A percentile compares a stretch with the other conserved stretches of the same genome.
Conservation (phyloP, 1,140 invertebrate species). For the Sitophilus oryzae region DNA sequence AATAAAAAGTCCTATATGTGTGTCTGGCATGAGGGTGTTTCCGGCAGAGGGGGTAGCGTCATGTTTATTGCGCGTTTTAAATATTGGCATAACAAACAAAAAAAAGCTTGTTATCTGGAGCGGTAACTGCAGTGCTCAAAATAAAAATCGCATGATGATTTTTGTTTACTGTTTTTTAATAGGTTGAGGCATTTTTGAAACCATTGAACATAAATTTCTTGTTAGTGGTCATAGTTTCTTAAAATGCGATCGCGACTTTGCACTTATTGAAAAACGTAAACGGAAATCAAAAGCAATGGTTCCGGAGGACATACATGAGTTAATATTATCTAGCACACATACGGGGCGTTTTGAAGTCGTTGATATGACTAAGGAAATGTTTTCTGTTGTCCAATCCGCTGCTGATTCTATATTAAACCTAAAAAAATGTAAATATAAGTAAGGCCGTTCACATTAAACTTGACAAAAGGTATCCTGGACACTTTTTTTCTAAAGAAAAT, state of each 20-base stretch:
- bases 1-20: slow-evolving; percentile 9
- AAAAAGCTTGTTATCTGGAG: not conserved
- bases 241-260: slow-evolving; percentile 10
- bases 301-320: too few relatives aligned
- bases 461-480: too few relatives aligned
- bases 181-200: not conserved
- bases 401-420: too few relatives aligned
- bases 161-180: slow-evolving; percentile 4
- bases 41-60: slow-evolving; percentile 10
- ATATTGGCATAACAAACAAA: not conserved
- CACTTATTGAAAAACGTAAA: slow-evolving; percentile 11
- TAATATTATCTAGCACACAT: too few relatives aligned
- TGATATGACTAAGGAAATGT: too few relatives aligned
- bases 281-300: not conserved
- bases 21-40: slow-evolving; percentile 8
- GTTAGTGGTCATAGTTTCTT: slow-evolving; percentile 7
- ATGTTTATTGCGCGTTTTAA: not conserved
- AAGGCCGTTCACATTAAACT: too few relatives aligned
- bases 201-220: slow-evolving; percentile 10
- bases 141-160: slow-evolving; percentile 10
- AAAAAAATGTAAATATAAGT: too few relatives aligned
- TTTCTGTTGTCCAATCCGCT: too few relatives aligned
- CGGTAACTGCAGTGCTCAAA: slow-evolving; percentile 12
- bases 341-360: too few relatives aligned
- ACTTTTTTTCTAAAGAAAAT: too few relatives aligned